Evolutionary conservation across 2,113 vertebrate genomes (phyloP).

Genomic region (Calonectris borealis): DNA sequence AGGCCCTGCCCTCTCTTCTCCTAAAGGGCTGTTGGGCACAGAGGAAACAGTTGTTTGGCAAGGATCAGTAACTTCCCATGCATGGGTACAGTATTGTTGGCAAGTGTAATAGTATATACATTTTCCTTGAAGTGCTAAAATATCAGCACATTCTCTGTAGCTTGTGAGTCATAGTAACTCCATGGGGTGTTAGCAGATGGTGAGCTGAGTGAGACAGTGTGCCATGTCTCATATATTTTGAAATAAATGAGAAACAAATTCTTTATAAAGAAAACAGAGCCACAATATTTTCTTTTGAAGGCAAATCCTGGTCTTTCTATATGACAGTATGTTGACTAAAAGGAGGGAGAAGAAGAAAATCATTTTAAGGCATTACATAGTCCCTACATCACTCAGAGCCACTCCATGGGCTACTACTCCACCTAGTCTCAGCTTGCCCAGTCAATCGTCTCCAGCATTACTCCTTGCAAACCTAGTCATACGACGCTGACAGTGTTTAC

Average conservation of each 20-base stretch:
- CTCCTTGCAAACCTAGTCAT: background rate
- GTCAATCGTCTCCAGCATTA: background rate
- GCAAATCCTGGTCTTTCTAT: background rate
- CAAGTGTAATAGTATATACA: background rate
- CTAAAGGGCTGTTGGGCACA: background rate
- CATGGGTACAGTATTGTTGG: too few relatives aligned
- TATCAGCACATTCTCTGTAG: background rate
- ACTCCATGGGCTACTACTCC: background rate
- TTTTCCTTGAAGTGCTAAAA: background rate
- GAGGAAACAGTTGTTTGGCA: background rate
- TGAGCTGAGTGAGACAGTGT: background rate
- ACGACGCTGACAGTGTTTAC: accelerated
- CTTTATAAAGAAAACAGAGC: background rate
- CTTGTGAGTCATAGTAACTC: background rate
- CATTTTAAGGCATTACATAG: background rate
- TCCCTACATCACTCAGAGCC: background rate
- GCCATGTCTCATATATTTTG: background rate
- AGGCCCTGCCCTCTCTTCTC: background rate
- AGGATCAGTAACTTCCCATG: background rate
- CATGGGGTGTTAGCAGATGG: background rate
- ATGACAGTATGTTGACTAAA: background rate
- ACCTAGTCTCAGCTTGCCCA: background rate
- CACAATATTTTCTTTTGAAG: constrained; percentile 1
- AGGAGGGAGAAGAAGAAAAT: background rate
- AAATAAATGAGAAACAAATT: constrained; percentile 5